These are phyloP conservation scores for Archips xylosteana DNA, from an alignment of 2,888 invertebrate genomes.

Conservation along the genomic window DNA sequence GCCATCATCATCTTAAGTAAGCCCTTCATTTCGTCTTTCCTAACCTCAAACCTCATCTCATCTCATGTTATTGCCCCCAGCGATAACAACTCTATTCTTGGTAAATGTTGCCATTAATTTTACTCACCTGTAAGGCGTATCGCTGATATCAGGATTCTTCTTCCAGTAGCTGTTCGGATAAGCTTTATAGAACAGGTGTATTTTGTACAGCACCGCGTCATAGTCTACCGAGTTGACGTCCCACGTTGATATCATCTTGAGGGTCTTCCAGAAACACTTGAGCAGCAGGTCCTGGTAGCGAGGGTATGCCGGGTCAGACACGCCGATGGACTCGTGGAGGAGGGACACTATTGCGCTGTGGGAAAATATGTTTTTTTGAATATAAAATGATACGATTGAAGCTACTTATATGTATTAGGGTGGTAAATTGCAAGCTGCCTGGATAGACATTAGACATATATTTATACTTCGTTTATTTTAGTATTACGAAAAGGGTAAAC, in stretches of 20 bases:
- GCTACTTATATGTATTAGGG: no score
- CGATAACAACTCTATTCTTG: no score
- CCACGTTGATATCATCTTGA: constrained; percentile 94
- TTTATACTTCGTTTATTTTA: no score
- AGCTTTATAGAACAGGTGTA: constrained; percentile 95
- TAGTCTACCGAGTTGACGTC: constrained; percentile 90
- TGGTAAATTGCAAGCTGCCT: no score
- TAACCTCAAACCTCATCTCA: no score
- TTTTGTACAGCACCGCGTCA: constrained; percentile 91
- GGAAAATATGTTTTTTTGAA: constrained; percentile 37
- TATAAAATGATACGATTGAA: not conserved
- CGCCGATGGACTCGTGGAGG: constrained; percentile 93
- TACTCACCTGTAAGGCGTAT: constrained; percentile 91
- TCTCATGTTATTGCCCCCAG: no score
- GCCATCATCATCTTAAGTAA: no score
- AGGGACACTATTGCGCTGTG: constrained; percentile 94
- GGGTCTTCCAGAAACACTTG: constrained; percentile 98
- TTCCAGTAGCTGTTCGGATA: constrained; percentile 96
- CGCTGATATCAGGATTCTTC: constrained; percentile 88
- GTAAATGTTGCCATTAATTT: no score
- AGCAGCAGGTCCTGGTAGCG: constrained; percentile 93
- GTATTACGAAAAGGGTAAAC: no score
- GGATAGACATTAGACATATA: no score
- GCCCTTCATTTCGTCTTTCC: no score
- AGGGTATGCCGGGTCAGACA: constrained; percentile 84